A percentile compares a stretch with the other conserved stretches of the same genome.
These are phyloP conservation scores for Epistrophe grossulariae DNA, from an alignment of 2,888 invertebrate species.

Conservation along the genomic window DNA sequence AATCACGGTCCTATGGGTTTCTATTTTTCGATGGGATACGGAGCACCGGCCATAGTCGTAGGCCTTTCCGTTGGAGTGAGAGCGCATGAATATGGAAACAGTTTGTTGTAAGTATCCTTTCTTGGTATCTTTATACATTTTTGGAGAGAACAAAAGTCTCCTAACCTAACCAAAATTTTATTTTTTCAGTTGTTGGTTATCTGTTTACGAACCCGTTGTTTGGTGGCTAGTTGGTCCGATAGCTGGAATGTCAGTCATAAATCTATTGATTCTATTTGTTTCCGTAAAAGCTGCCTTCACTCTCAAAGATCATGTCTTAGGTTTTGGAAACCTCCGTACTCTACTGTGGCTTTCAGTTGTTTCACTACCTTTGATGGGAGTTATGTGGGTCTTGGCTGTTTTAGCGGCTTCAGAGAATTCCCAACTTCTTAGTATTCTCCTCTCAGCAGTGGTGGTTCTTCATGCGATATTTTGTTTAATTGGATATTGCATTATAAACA, in stretches of 20 bases:
- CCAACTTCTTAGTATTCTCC: conserved; percentile 89
- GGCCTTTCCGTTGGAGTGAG: conserved; percentile 96
- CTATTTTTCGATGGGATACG: conserved; percentile 96
- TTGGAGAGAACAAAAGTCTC: too few species aligned
- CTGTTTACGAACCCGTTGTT: conserved; percentile 95
- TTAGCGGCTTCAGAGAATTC: conserved; percentile 90
- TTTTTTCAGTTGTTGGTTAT: conserved; percentile 94
- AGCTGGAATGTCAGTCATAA: conserved; percentile 90
- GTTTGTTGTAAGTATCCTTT: conserved; percentile 91
- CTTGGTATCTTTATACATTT: too few species aligned
- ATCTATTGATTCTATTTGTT: conserved; percentile 91
- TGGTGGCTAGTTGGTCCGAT: conserved; percentile 98
- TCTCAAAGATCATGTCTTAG: conserved; percentile 94
- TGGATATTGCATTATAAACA: conserved; percentile 94
- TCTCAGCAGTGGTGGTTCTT: conserved; percentile 90
- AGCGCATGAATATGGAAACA: conserved; percentile 97
- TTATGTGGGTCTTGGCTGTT: conserved; percentile 94
- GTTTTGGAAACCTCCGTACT: conserved; percentile 93
- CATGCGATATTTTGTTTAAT: conserved; percentile 93
- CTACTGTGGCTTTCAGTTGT: conserved; percentile 94
- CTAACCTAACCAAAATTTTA: background rate
- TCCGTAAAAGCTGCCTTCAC: conserved; percentile 96
- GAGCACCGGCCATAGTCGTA: conserved; percentile 95
- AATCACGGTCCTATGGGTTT: conserved; percentile 97
- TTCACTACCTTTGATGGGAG: conserved; percentile 92